Base-by-base conservation (phyloP, 2,113 vertebrate species). In the Columba livia region DNA sequence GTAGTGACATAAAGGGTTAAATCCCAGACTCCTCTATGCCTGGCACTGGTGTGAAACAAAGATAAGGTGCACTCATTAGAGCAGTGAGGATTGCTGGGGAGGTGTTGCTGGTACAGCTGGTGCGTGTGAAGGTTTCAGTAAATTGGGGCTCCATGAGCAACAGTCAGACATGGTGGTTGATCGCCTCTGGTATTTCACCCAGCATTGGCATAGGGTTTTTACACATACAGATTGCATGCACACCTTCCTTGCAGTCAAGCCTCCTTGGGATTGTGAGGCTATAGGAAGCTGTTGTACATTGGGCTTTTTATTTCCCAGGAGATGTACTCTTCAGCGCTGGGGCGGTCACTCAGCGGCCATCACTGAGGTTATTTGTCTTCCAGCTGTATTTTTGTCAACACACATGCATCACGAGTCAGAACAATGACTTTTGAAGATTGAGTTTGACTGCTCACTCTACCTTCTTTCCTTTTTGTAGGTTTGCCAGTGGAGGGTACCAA, bases 111-210 rank as follows among this genome's bases (percentile, higher is more conserved):
- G 48, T 42, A 61, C 34, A 48, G 15, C 8, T 65, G 65, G 32
- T 40, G 25, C n/a, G 9, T 1, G 8, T 17, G 51, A 47, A 65
- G 58, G 18, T 58, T 42, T 64, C 20, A 38, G 54, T 23, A 44
- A 70, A 42, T 5, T 11, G 51, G n/a, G 20, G 36, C 38, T 71
- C 24, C 50, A 32, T 19, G 32, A 24, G 25, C 36, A 58, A 38
- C 10, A 51, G 28, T 42, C 50, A 5, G 13, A 25, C 0, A 5
- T 0, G 4, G 21, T 12, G n/a, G 16, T 10, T 62, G 67, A 36
- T n/a, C 31, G 21, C 6, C 4, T 34, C 9, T 26, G 47, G 31
- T 9, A 18, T 73, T 73, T 69, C 67, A 56, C 53, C 20, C 8
- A 40, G 25, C 7, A 16, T 17, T 44, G 42, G 42, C 0, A 1